phyloP scores from a whole-genome alignment of 2,888 invertebrate species.

The Eulithis prunata region DNA sequence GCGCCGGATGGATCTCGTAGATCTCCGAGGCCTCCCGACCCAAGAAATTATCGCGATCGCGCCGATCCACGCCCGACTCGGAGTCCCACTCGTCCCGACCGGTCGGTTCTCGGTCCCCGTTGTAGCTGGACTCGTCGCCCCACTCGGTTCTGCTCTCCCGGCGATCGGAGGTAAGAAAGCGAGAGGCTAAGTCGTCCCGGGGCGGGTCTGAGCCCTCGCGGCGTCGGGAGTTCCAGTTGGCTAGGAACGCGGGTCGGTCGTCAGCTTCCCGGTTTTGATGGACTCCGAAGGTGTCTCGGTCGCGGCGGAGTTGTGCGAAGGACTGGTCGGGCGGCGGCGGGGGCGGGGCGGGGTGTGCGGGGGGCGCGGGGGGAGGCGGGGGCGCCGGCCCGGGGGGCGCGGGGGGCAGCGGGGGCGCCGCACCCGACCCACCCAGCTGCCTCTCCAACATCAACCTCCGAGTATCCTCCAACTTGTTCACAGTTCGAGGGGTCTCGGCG shows the following conservation, averaged over 20 bases:
- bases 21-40: slow-evolving; percentile 78
- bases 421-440: slow-evolving; percentile 90
- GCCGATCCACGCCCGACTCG: slow-evolving; percentile 72
- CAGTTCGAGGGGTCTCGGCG: slow-evolving; percentile 88
- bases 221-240: slow-evolving; percentile 78
- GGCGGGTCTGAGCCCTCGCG: slow-evolving; percentile 72
- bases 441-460: slow-evolving; percentile 93
- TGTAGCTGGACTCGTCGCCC: slow-evolving; percentile 76
- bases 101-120: slow-evolving; percentile 64
- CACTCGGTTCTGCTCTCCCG: slow-evolving; percentile 71
- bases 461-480: slow-evolving; percentile 93
- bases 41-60: slow-evolving; percentile 69
- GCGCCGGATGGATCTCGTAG: slow-evolving; percentile 74
- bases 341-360: slow-evolving; percentile 85
- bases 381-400: slow-evolving; percentile 85
- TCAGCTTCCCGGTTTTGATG: slow-evolving; percentile 86
- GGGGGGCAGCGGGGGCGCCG: slow-evolving; percentile 87
- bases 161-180: slow-evolving; percentile 73
- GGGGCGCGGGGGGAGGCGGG: slow-evolving; percentile 86
- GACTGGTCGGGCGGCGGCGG: slow-evolving; percentile 83
- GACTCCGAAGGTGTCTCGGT: slow-evolving; percentile 89
- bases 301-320: slow-evolving; percentile 88
- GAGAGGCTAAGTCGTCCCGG: slow-evolving; percentile 72
- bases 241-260: slow-evolving; percentile 80
- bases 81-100: slow-evolving; percentile 80